A percentile compares a stretch with the other conserved stretches of the same genome.
These are phyloP conservation scores for Jaculus jaculus DNA, from an alignment of 2,113 vertebrate species.

Conservation along the genomic window DNA sequence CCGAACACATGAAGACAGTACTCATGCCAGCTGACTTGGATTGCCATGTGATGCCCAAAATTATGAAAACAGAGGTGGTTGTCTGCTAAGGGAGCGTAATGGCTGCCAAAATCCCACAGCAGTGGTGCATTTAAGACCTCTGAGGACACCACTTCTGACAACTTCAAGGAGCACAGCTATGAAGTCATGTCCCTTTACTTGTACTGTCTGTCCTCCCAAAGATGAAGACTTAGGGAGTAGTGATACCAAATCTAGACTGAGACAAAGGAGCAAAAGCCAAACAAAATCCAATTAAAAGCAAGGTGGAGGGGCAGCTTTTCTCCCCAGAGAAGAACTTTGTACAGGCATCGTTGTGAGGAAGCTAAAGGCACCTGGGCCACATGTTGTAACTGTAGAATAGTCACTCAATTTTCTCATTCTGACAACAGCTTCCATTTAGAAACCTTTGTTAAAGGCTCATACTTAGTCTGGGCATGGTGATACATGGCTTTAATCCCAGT, in stretches of 20 bases:
- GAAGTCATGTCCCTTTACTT: neutral
- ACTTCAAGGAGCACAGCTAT: neutral
- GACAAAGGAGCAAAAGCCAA: neutral
- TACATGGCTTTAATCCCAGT: too few relatives aligned
- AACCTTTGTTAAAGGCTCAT: neutral
- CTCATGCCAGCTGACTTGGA: neutral
- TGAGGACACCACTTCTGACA: neutral
- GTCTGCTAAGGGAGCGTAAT: neutral
- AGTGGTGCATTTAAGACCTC: neutral
- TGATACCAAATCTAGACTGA: neutral
- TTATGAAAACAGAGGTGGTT: neutral
- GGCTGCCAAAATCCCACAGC: neutral
- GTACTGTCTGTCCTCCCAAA: neutral
- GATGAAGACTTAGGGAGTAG: too few relatives aligned
- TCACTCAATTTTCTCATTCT: neutral
- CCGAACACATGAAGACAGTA: neutral
- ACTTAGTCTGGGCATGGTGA: too few relatives aligned
- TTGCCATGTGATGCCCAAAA: neutral
- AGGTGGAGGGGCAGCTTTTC: accelerated
- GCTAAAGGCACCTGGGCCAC: neutral
- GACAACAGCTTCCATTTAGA: neutral
- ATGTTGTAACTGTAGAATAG: neutral
- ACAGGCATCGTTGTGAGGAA: neutral
- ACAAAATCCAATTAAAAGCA: neutral
- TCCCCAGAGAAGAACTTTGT: neutral